These are phyloP conservation scores for Ailurus styani DNA, from an alignment of 2,113 vertebrate species.

Conservation along the genomic window DNA sequence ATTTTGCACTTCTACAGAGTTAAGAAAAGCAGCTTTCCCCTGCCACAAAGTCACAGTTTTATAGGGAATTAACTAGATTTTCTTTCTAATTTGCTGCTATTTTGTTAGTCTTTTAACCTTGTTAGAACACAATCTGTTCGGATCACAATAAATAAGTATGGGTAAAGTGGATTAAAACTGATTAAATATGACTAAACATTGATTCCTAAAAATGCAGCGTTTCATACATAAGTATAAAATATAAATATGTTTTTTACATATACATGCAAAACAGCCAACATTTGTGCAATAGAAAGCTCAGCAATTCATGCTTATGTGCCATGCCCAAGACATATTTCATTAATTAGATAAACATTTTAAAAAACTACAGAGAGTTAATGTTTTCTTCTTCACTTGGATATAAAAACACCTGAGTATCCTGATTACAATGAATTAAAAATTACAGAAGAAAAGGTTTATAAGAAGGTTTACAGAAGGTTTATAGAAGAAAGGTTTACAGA, in stretches of 20 bases:
- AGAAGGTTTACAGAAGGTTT: too few species aligned
- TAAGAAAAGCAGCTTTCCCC: background rate
- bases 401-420: slow-evolving; percentile 35
- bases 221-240: background rate
- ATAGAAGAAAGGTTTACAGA: too few species aligned
- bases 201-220: slow-evolving; percentile 1
- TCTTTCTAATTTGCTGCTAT: slow-evolving; percentile 54
- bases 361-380: slow-evolving; percentile 2
- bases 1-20: background rate
- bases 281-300: background rate
- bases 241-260: background rate
- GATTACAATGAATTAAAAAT: slow-evolving; percentile 68
- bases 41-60: background rate
- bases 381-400: slow-evolving; percentile 37
- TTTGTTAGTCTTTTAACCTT: slow-evolving; percentile 73
- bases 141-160: background rate
- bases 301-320: background rate
- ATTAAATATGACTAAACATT: slow-evolving; percentile 38
- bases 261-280: background rate
- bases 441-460: slow-evolving; percentile 72
- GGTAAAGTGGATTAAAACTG: slow-evolving; percentile 29
- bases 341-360: slow-evolving; percentile 29
- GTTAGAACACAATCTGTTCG: slow-evolving; percentile 72
- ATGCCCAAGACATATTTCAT: background rate
- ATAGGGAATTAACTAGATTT: background rate